Percentiles rank a stretch among this genome's conserved stretches.
phyloP scores from a whole-genome alignment of 2,888 invertebrate species.

The Beris chalybata region DNA sequence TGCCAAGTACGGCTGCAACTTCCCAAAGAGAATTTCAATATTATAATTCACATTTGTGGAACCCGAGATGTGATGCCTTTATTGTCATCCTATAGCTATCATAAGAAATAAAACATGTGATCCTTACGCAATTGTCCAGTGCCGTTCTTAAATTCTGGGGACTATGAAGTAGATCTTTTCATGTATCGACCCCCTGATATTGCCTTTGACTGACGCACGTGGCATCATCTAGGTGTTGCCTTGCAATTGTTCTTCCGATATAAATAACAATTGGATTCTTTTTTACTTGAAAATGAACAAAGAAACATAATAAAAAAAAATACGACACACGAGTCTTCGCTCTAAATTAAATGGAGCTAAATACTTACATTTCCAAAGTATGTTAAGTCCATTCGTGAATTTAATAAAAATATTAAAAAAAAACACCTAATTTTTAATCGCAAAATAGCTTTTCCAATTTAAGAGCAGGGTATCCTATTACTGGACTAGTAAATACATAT shows the following conservation, averaged over 20 bases:
- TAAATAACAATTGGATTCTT: too few species aligned
- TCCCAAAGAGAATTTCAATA: too few species aligned
- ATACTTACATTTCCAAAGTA: too few species aligned
- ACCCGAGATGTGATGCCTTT: slow-evolving; percentile 4
- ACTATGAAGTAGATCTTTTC: too few species aligned
- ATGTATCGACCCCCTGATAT: too few species aligned
- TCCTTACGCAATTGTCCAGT: slow-evolving; percentile 16
- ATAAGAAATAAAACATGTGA: slow-evolving; percentile 16
- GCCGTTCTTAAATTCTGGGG: neutral
- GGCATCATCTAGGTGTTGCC: too few species aligned
- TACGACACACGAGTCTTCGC: slow-evolving; percentile 24
- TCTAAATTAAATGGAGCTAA: slow-evolving; percentile 38
- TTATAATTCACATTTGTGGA: too few species aligned
- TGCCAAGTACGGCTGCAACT: too few species aligned
- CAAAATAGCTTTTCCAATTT: neutral
- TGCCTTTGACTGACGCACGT: too few species aligned
- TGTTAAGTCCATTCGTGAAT: slow-evolving; percentile 26
- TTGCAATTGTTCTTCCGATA: too few species aligned
- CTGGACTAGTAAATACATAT: slow-evolving; percentile 15
- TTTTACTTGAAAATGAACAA: slow-evolving; percentile 5
- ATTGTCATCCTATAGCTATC: slow-evolving; percentile 18
- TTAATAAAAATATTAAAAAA: neutral
- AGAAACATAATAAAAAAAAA: slow-evolving; percentile 31
- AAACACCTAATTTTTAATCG: neutral
- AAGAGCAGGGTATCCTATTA: slow-evolving; percentile 5